phyloP scores from a whole-genome alignment of 2,113 vertebrate genomes.

The Heterochromis multidens region DNA sequence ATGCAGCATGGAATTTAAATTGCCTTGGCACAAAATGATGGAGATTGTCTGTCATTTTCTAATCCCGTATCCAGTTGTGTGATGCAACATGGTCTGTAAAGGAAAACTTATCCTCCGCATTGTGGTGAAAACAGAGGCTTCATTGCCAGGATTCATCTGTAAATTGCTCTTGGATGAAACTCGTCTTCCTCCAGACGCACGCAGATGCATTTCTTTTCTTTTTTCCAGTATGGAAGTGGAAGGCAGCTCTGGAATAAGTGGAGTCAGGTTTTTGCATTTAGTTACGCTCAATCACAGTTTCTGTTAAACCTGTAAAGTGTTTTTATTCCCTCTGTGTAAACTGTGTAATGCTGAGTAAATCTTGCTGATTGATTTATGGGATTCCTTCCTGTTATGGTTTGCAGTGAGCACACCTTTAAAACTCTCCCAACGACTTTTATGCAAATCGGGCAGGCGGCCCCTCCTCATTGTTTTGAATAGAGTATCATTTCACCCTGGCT shows the following conservation, averaged over 20 bases:
- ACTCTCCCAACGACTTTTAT: constrained; percentile 36
- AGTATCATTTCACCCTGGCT: not conserved
- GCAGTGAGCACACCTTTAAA: not conserved
- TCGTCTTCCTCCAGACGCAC: not conserved
- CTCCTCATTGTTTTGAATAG: constrained; percentile 26
- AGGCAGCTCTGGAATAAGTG: not conserved
- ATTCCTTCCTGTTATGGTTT: not conserved
- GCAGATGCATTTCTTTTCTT: constrained; percentile 14
- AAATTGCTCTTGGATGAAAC: constrained; percentile 12
- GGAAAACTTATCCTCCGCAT: constrained; percentile 8
- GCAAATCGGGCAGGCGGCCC: constrained; percentile 23
- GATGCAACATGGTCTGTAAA: constrained; percentile 1
- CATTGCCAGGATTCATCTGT: not conserved
- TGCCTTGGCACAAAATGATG: not conserved
- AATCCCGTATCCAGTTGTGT: not conserved
- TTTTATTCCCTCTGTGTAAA: not conserved
- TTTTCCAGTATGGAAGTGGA: constrained; percentile 7
- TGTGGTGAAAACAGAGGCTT: not conserved
- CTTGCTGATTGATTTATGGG: not conserved
- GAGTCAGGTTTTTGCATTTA: not conserved
- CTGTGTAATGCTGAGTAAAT: not conserved
- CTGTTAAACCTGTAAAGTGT: not conserved
- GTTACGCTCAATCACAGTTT: not conserved
- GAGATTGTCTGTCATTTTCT: not conserved
- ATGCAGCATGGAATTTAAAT: not conserved